These are phyloP conservation scores for Turdus rufiventris DNA, from an alignment of 2,113 vertebrate genomes.

Conservation along the genomic window DNA sequence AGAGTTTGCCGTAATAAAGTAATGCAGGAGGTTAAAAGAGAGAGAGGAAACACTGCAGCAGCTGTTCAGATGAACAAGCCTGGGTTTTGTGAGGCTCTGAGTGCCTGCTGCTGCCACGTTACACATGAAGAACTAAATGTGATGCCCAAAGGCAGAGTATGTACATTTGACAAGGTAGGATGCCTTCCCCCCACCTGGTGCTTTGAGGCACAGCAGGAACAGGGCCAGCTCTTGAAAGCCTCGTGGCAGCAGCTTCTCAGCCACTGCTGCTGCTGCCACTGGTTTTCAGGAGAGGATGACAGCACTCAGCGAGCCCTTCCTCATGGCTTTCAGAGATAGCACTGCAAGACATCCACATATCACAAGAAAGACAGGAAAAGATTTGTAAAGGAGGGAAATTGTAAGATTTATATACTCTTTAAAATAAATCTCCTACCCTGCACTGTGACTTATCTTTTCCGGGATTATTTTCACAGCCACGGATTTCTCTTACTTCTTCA, in stretches of 20 bases:
- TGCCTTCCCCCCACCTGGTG: background rate
- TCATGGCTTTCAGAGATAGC: background rate
- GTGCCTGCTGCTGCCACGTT: rapidly evolving
- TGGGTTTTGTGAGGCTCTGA: background rate
- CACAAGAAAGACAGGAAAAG: background rate
- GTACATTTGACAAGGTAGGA: background rate
- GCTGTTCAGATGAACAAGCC: background rate
- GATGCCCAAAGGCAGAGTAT: background rate
- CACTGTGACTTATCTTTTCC: background rate
- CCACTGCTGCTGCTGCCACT: background rate
- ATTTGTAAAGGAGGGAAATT: background rate
- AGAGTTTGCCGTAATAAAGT: background rate
- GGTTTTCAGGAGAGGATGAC: rapidly evolving
- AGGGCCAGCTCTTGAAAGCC: background rate
- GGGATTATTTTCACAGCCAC: background rate
- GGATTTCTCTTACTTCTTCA: conserved; percentile 4
- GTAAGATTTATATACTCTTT: background rate
- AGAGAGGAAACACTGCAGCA: background rate
- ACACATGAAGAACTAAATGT: background rate
- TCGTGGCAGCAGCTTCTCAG: background rate
- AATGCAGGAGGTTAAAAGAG: background rate
- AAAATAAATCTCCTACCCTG: background rate
- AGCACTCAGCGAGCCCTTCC: rapidly evolving
- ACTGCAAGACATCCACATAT: background rate
- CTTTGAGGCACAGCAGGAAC: background rate